These are phyloP conservation scores for Mus minutoides DNA, from an alignment of 2,797 vertebrate species.

Conservation along the genomic window DNA sequence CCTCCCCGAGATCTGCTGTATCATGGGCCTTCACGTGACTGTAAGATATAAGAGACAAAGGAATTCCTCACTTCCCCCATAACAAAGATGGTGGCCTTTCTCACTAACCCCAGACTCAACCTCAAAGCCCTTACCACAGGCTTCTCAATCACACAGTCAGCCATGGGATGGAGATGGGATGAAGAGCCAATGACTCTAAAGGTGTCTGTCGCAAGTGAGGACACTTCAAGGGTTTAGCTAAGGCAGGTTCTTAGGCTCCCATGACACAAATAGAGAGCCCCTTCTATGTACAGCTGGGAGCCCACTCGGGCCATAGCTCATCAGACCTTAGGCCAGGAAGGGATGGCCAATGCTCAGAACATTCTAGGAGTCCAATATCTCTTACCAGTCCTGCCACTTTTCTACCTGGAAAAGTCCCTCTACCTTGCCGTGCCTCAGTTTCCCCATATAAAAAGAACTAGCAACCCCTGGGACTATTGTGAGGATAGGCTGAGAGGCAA, in stretches of 20 bases:
- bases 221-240: too few relatives aligned
- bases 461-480: not conserved
- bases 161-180: not conserved
- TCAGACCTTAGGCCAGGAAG: not conserved
- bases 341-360: fast-evolving
- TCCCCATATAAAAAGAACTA: not conserved
- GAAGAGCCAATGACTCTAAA: not conserved
- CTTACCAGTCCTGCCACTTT: not conserved
- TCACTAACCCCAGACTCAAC: not conserved
- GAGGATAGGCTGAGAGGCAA: not conserved
- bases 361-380: not conserved
- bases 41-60: not conserved
- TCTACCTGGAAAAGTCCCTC: not conserved
- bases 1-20: not conserved
- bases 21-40: not conserved
- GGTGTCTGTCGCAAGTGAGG: not conserved
- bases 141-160: not conserved
- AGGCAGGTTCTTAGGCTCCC: not conserved
- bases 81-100: not conserved
- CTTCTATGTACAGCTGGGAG: not conserved
- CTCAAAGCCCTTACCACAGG: not conserved
- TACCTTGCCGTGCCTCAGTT: not conserved
- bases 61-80: not conserved
- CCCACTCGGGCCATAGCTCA: fast-evolving
- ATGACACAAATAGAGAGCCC: not conserved